Evolutionary conservation across 2,888 invertebrate genomes (phyloP).

Genomic region (Nycteola revayana): DNA sequence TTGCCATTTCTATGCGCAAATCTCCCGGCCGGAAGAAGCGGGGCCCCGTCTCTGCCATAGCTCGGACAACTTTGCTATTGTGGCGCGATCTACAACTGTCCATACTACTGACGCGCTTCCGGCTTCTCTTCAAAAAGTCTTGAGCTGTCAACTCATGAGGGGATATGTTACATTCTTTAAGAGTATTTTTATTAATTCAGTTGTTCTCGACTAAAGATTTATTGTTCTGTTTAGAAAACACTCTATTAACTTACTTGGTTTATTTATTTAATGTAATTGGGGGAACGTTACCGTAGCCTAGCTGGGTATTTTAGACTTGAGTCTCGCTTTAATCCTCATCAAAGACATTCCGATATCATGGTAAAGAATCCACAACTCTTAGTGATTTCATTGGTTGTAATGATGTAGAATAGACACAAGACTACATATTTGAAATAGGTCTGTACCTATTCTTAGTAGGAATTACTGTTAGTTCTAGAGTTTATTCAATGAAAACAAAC

Average conservation of each 20-base stretch:
- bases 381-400: no score
- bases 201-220: slow-evolving; percentile 60
- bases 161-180: slow-evolving; percentile 70
- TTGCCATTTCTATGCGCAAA: slow-evolving; percentile 78
- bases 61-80: slow-evolving; percentile 66
- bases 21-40: slow-evolving; percentile 63
- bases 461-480: no score
- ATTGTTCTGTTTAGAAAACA: slow-evolving; percentile 46
- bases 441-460: no score
- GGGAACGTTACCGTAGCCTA: no score
- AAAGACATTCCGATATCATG: no score
- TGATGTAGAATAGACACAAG: no score
- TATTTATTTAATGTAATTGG: no score
- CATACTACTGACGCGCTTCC: slow-evolving; percentile 73
- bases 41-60: slow-evolving; percentile 48
- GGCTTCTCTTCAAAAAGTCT: slow-evolving; percentile 78
- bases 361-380: no score
- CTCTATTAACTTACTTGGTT: background rate
- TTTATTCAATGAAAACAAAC: no score
- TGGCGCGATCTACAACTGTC: slow-evolving; percentile 77
- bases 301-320: no score
- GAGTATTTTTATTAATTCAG: slow-evolving; percentile 69
- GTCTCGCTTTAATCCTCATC: no score
- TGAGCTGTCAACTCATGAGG: slow-evolving; percentile 70
- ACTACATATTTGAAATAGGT: no score